Base-by-base conservation (phyloP, 2,888 invertebrate genomes). In the Euclidia mi region DNA sequence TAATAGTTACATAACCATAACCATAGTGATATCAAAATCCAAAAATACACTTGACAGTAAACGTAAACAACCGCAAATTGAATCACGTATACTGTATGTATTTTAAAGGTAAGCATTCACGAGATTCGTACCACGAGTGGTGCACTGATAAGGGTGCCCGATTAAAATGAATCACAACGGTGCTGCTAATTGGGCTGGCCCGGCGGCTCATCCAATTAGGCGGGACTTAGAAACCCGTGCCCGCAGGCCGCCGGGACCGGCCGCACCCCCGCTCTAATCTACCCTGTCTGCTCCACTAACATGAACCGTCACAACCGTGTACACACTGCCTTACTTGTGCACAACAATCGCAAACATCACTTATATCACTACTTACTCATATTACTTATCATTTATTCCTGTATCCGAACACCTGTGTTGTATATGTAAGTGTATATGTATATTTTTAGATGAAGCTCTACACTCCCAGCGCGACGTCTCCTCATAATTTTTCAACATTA, bases 101-200 rank as follows among this genome's bases (percentile, higher is more conserved):
- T 56, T 56, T 58, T 52, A 53, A 65, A 64, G 61, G 41, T 56
- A 57, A 59, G 60, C 55, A 57, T 49, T 41, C 56, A 65, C 57
- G 49, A 25, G 20, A 6, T 25, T 25, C 20, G 7, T 7, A 47
- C 48, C 56, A 55, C 45, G 64, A 65, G 75, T 63, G 74, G 66
- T 82, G 89, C 89, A 89, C 84, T 85, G 89, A 86, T 90, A 90
- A 89, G 89, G 87, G 90, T 81, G 88, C 90, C 80, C 91, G 91
- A 92, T 93, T 92, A 93, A 92, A 94, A 92, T 90, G 91, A 94
- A 94, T 92, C 93, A 91, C 91, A 85, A 84, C 90, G 84, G 80
- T 82, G 87, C 85, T 85, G 86, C 91, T 94, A 94, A 94, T 94
- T 94, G 94, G 92, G 87, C 84, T 73, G 85, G 77, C 82, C 83